Evolutionary conservation across 1,140 invertebrate genomes (phyloP).

Genomic region (Aphaenogaster ashmeadi): DNA sequence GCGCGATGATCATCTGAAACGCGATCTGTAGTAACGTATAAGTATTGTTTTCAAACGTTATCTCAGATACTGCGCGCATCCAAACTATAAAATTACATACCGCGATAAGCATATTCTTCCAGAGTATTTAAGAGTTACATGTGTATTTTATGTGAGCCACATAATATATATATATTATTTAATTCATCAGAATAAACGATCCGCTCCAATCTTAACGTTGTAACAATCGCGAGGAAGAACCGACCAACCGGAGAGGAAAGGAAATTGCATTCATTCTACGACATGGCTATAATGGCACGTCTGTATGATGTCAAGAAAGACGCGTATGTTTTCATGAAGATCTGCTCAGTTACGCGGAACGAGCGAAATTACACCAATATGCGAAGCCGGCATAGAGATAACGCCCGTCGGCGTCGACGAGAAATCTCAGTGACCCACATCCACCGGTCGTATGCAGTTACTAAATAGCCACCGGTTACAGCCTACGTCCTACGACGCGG

Average conservation of each 20-base stretch:
- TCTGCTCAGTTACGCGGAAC: constrained; percentile 36
- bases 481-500: constrained; percentile 20
- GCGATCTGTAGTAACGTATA: neutral
- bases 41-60: constrained; percentile 9
- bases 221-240: neutral
- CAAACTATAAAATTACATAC: constrained; percentile 1
- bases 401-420: constrained; percentile 9
- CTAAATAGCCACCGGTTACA: constrained; percentile 41
- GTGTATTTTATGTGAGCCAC: neutral
- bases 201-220: neutral
- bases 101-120: neutral
- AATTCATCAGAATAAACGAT: neutral
- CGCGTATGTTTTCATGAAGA: constrained; percentile 11
- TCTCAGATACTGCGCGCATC: neutral
- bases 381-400: constrained; percentile 62
- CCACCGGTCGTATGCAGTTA: constrained; percentile 29
- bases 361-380: constrained; percentile 44
- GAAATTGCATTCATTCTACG: neutral
- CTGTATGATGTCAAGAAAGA: constrained; percentile 17
- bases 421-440: constrained; percentile 68
- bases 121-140: neutral
- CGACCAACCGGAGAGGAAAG: neutral
- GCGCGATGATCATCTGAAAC: constrained; percentile 2
- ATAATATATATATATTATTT: neutral
- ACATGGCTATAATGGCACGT: constrained; percentile 7